Evolutionary conservation across 2,888 invertebrate species (phyloP).

Genomic region (Parnassius orleans): DNA sequence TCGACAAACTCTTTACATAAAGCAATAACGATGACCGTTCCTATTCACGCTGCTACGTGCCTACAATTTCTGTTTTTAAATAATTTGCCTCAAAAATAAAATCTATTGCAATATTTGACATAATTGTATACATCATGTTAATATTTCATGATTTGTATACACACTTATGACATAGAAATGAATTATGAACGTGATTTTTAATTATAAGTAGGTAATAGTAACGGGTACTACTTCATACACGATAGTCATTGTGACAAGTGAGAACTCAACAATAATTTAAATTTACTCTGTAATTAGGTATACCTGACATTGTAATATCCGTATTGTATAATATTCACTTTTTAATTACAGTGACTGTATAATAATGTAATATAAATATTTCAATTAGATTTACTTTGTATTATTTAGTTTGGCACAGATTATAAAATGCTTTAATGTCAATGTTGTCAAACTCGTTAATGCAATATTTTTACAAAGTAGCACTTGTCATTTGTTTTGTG

Average conservation of each 20-base stretch:
- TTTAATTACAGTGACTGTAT: slow-evolving; percentile 2
- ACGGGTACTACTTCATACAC: slow-evolving; percentile 3
- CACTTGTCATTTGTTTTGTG: slow-evolving; percentile 37
- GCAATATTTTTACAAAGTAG: slow-evolving; percentile 2
- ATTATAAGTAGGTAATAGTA: background rate
- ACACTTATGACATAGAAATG: background rate
- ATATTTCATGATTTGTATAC: slow-evolving; percentile 15
- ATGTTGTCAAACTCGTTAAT: slow-evolving; percentile 1
- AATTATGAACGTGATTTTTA: background rate
- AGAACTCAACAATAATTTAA: background rate
- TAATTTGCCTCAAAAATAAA: slow-evolving; percentile 11
- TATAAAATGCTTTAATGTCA: slow-evolving; percentile 6
- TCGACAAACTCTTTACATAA: background rate
- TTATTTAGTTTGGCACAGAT: slow-evolving; percentile 9
- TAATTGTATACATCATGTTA: slow-evolving; percentile 5
- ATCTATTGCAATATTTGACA: background rate
- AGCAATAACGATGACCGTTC: slow-evolving; percentile 27
- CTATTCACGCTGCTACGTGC: slow-evolving; percentile 22
- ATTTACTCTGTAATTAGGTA: background rate
- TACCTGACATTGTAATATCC: background rate
- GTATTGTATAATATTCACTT: background rate
- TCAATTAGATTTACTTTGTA: background rate
- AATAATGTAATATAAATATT: slow-evolving; percentile 17
- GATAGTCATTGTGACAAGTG: background rate
- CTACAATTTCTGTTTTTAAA: slow-evolving; percentile 22